Base-by-base conservation (phyloP, 2,797 vertebrate species). In the Phoeniculus purpureus region DNA sequence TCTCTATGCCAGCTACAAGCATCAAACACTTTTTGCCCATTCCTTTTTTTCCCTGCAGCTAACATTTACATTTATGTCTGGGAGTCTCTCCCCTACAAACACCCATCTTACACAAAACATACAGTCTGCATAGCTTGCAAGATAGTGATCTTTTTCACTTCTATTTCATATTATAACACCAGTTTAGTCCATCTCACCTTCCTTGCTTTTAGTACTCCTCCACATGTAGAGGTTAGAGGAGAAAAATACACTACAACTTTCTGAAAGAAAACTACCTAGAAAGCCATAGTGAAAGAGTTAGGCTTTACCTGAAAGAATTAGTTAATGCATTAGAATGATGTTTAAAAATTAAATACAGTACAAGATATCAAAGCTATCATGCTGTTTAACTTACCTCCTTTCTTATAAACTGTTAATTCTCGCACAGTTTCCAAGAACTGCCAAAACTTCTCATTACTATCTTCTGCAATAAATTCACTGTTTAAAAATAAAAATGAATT, bases 361-460 rank as follows among this genome's bases (percentile, higher is more conserved):
- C 3, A 51, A 70, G 4, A 18, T 1, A 56, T 26, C 50, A 81
- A 34, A 91, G 43, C 8, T 58, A 45, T 32, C 52, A 75, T 60
- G 32, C 59, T 58, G 22, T 78, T 87, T 87, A 72, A 97, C 98
- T 96, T 97, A 99, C 99, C 99, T 97, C 98, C 98, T 86, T 98
- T 97, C 89, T 98, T 99, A 97, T 99, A 99, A 71, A 99, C 97
- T 21, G 98, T 98, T 92, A 99, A 96, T 95, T 99, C 99, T 96
- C 98, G 98, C 72, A 99, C 98, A 29, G 99, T 99, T 95, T 99
- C 98, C 93, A 99, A 98, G 98, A 99, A 99, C 95, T 99, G 98
- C 99, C 99, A 99, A 96, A 99, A 99, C 96, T 98, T 99, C 89
- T 99, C 99, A 95, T 99, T 98, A 92, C 98, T 98, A 96, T 98